Evolutionary conservation across 2,888 invertebrate genomes (phyloP).

Genomic region (Euplexia lucipara): DNA sequence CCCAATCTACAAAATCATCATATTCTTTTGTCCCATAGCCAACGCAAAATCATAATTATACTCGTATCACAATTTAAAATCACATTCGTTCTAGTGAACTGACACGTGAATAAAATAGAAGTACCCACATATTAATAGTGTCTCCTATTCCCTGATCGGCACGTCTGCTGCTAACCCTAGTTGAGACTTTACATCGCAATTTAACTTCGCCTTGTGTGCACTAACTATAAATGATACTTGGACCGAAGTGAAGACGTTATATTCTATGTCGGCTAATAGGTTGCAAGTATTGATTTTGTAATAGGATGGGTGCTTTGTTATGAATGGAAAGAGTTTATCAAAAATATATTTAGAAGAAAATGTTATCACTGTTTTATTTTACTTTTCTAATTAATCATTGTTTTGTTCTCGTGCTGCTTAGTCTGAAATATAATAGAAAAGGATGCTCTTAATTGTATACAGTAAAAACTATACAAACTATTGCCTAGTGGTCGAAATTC

Average conservation of each 20-base stretch:
- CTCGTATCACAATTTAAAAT: neutral
- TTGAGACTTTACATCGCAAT: constrained; percentile 71
- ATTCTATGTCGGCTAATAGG: constrained; percentile 61
- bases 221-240: constrained; percentile 61
- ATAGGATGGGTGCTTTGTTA: neutral
- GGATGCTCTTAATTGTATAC: too few relatives aligned
- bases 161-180: constrained; percentile 50
- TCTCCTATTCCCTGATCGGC: constrained; percentile 35
- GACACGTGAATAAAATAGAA: constrained; percentile 22
- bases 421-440: too few relatives aligned
- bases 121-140: constrained; percentile 22
- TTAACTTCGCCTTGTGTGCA: constrained; percentile 73
- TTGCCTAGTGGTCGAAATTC: too few relatives aligned
- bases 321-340: constrained; percentile 4
- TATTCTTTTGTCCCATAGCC: neutral
- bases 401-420: neutral
- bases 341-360: neutral
- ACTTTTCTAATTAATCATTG: neutral
- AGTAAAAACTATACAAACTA: too few relatives aligned
- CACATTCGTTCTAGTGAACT: neutral
- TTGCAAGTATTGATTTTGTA: constrained; percentile 28
- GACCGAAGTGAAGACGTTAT: constrained; percentile 60
- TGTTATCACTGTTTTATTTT: too few relatives aligned
- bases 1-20: neutral
- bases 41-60: neutral